phyloP scores from a whole-genome alignment of 2,113 vertebrate genomes.

The Hippocampus abdominalis region DNA sequence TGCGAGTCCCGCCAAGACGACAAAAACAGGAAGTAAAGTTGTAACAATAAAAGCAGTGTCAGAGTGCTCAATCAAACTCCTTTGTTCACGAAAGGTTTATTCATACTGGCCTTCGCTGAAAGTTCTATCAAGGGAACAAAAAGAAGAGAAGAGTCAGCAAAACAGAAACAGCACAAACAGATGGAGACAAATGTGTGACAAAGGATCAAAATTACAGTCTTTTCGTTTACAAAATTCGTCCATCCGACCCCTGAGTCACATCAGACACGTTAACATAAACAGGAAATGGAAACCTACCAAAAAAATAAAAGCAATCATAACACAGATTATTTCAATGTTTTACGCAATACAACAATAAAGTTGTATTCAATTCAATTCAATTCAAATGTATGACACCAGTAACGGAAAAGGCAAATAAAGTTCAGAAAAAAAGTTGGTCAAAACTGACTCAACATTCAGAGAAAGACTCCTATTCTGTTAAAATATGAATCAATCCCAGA shows the following conservation, averaged over 20 bases:
- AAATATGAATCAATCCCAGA: not conserved
- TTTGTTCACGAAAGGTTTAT: not conserved
- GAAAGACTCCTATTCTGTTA: not conserved
- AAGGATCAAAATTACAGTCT: constrained; percentile 4
- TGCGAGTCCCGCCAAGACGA: too few relatives aligned
- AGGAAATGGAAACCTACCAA: not conserved
- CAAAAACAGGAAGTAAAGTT: too few relatives aligned
- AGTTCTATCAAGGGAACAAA: constrained; percentile 11
- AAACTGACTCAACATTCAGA: not conserved
- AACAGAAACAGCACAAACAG: not conserved
- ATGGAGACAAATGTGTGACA: too few relatives aligned
- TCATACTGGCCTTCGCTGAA: not conserved
- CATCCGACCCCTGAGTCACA: not conserved
- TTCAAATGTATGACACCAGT: constrained; percentile 8
- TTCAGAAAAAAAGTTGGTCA: not conserved
- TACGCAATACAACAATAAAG: too few relatives aligned
- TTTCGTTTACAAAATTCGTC: not conserved
- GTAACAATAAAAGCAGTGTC: too few relatives aligned
- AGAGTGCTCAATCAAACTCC: not conserved
- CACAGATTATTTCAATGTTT: constrained; percentile 27
- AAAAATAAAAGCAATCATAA: not conserved
- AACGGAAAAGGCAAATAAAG: not conserved
- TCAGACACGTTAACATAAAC: not conserved
- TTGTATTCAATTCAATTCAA: too few relatives aligned
- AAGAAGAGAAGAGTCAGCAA: constrained; percentile 1